Conservation (phyloP, 2,888 invertebrate genomes). For the Chaetogeoica ovagalla region DNA sequence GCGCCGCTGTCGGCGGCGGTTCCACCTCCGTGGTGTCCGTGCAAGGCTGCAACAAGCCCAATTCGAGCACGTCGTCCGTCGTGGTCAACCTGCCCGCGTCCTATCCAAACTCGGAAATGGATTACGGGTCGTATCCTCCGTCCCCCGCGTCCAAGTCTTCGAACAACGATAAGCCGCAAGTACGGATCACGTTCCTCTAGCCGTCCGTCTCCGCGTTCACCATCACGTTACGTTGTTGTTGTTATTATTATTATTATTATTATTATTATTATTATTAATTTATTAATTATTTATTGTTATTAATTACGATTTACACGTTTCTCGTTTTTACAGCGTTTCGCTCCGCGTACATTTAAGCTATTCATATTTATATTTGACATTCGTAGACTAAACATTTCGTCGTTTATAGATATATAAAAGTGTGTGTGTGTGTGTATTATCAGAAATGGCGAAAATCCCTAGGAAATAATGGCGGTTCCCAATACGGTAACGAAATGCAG, state of each 20-base stretch:
- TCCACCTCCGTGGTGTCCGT: constrained; percentile 17
- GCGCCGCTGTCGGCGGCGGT: constrained; percentile 58
- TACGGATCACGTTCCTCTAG: constrained; percentile 58
- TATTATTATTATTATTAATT: no score
- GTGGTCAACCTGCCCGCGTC: constrained; percentile 59
- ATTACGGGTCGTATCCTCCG: constrained; percentile 57
- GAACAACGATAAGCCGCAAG: constrained; percentile 58
- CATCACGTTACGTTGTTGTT: not conserved
- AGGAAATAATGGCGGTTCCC: no score
- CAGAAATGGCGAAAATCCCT: no score
- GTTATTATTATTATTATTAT: not conserved
- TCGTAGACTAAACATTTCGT: not conserved
- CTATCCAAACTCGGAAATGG: constrained; percentile 58
- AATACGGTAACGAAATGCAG: no score
- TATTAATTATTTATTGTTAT: no score
- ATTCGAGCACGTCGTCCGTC: constrained; percentile 58
- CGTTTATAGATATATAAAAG: no score
- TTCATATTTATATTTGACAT: not conserved
- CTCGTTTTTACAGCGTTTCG: not conserved
- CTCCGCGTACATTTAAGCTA: no score
- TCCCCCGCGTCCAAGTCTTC: constrained; percentile 56
- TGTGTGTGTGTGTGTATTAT: no score
- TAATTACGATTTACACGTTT: not conserved
- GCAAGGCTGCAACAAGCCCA: constrained; percentile 57
- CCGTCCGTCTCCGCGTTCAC: constrained; percentile 22